Evolutionary conservation across 2,888 invertebrate species (phyloP), one percentile per base, ranked within the genome.

Genomic region (Prosopocoilus inquinatus): DNA sequence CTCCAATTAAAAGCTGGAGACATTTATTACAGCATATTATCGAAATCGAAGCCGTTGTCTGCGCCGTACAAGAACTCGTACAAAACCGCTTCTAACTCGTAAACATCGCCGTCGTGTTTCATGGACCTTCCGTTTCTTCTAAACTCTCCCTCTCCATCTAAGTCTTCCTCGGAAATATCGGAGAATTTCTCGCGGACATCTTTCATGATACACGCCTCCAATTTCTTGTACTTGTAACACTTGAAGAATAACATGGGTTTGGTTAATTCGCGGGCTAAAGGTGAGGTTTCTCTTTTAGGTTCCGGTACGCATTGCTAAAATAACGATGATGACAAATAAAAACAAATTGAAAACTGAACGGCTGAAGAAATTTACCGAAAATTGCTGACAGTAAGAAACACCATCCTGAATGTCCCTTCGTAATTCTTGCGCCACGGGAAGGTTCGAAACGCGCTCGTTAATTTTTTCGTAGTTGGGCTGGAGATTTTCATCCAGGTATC

Each of bases 221-320:
- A 68, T 68, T 87, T 87, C 77, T 87, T 87, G 76, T 87, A 86
- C 81, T 87, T 87, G 73, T 87, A 87, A 65, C 87, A 87, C 56
- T 85, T 82, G 80, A 87, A 87, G 81, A 87, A 87, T 79, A 87
- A 86, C 83, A 86, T 86, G 0, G 86, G 85, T 55, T 82, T 80
- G 59, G 86, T 82, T 43, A 86, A 79, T 67, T 86, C 86, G 46
- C 83, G 80, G 0, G 86, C 85, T 0, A 86, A 78, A 0, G 84
- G 84, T 0, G 84, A 81, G 59, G 82, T 82, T 55, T 85, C 84
- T 50, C 83, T 82, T 60, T 85, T 83, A 28, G 84, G 80, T 63
- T 87, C 86, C 1, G 87, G 87, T 0, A 87, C 84, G 64, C 87
- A 87, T 85, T 86, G 84, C 87, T 87, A 74, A 1, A 79, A 79